Evolutionary conservation across 1,140 invertebrate genomes (phyloP), one percentile per base, ranked within the genome.

Genomic region (Ctenoplectra terminalis): DNA sequence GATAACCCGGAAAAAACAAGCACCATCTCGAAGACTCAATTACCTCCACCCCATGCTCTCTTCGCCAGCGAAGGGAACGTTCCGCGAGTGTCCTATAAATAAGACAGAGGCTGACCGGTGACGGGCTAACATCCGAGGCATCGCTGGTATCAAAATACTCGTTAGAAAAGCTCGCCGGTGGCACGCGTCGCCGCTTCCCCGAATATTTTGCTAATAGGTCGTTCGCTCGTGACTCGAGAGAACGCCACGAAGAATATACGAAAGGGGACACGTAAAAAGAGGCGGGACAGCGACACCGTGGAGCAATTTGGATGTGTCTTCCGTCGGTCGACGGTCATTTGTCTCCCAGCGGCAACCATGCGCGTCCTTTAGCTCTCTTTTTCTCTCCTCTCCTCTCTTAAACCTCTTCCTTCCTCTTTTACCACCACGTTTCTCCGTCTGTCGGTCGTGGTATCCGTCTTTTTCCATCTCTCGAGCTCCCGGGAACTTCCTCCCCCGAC

Each of bases 261-360:
- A 73, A 84, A 50, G 29, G 84, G 79, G 85, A 85, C 73, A 54
- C 80, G 78, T 76, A 84, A 86, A 87, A 84, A 84, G 78, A 82
- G 82, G 84, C 82, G 82, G 82, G 81, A 84, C 78, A 81, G 86
- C 79, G 89, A 85, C 84, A 89, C 82, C 84, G 82, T 87, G 69
- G 85, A 84, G 83, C 88, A 90, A 90, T 90, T 90, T 90, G 83
- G 87, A 88, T 76, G 87, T 83, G 87, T 89, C 85, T 87, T 89
- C 87, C 83, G 79, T 83, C 83, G 88, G 79, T 84, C 81, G 85
- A 72, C 88, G 82, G 88, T 90, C 89, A 88, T 90, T 90, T 90
- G 89, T 90, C 89, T 90, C 87, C 85, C 82, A 74, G 80, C 84
- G 84, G 85, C 85, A 84, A 85, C 84, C 83, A 86, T 81, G 70